Conservation (phyloP, 23 tunicate genomes). For the Styela clava region DNA sequence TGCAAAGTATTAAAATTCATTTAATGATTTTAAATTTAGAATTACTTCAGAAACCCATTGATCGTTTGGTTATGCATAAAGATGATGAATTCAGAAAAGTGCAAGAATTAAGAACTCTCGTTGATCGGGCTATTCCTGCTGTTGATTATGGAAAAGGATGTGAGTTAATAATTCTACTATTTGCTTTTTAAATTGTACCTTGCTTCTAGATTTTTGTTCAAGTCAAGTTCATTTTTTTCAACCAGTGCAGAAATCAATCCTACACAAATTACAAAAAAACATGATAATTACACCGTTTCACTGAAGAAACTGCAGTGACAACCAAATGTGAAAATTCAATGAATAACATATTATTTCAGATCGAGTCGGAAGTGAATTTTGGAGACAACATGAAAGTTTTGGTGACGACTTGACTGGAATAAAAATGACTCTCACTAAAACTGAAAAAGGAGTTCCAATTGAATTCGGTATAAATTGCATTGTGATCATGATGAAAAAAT, state of each 20-base stretch:
- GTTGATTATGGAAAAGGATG: constrained; percentile 94
- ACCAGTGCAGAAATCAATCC: too few species aligned
- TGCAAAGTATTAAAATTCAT: too few species aligned
- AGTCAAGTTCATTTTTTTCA: constrained; percentile 4
- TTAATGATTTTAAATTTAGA: constrained; percentile 40
- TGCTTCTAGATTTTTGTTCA: not conserved
- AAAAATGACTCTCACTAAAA: constrained; percentile 65
- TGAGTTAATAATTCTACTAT: constrained; percentile 14
- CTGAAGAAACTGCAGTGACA: too few species aligned
- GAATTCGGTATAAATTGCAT: constrained; percentile 81
- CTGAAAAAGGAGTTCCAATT: constrained; percentile 82
- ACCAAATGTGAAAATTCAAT: too few species aligned
- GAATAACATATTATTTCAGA: constrained; percentile 36
- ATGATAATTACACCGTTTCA: too few species aligned
- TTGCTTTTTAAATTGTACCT: not conserved
- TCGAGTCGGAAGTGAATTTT: constrained; percentile 90
- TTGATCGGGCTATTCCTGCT: constrained; percentile 88
- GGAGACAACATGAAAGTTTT: constrained; percentile 76
- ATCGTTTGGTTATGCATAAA: constrained; percentile 64
- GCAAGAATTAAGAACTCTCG: constrained; percentile 53
- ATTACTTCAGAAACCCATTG: constrained; percentile 70
- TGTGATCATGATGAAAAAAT: too few species aligned
- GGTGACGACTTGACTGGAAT: constrained; percentile 84
- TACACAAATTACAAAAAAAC: too few species aligned
- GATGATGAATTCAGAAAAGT: constrained; percentile 47